Conservation (phyloP, 2,797 vertebrate genomes). For the Chelidonichthys spinosus region DNA sequence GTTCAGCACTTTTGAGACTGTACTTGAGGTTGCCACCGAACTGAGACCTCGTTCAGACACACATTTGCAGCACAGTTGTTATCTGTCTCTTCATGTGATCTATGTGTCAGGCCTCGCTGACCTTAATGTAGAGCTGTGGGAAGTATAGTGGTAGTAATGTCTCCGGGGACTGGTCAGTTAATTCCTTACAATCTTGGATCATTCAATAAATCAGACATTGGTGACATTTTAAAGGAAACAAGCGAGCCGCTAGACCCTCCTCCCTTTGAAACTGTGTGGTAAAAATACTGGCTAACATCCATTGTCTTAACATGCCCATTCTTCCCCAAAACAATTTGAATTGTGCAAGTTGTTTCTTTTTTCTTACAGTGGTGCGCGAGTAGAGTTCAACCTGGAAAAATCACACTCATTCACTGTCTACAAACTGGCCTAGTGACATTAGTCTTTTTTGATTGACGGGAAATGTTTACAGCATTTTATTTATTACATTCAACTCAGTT, state of each 20-base stretch:
- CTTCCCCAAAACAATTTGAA: constrained; percentile 78
- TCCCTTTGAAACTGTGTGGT: constrained; percentile 63
- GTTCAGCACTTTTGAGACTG: too few species aligned
- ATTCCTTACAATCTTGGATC: constrained; percentile 26
- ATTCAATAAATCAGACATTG: constrained; percentile 57
- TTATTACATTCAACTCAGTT: too few species aligned
- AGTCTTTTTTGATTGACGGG: neutral
- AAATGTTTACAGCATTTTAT: neutral
- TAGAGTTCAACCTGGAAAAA: constrained; percentile 41
- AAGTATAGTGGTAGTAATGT: constrained; percentile 51
- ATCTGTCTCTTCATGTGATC: constrained; percentile 49
- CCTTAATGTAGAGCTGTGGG: constrained; percentile 39
- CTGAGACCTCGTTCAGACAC: neutral
- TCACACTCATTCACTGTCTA: neutral
- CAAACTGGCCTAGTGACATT: neutral
- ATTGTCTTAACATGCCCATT: constrained; percentile 75
- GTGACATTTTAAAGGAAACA: constrained; percentile 69
- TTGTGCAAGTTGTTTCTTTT: constrained; percentile 61
- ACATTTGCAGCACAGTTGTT: constrained; percentile 7
- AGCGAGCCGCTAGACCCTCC: constrained; percentile 58
- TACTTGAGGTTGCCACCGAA: neutral
- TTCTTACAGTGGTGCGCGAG: constrained; percentile 28
- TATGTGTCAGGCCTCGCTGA: constrained; percentile 39
- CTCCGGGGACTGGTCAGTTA: constrained; percentile 32
- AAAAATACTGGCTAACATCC: constrained; percentile 69